phyloP scores from a whole-genome alignment of 2,113 vertebrate species.

The Hippocampus comes region DNA sequence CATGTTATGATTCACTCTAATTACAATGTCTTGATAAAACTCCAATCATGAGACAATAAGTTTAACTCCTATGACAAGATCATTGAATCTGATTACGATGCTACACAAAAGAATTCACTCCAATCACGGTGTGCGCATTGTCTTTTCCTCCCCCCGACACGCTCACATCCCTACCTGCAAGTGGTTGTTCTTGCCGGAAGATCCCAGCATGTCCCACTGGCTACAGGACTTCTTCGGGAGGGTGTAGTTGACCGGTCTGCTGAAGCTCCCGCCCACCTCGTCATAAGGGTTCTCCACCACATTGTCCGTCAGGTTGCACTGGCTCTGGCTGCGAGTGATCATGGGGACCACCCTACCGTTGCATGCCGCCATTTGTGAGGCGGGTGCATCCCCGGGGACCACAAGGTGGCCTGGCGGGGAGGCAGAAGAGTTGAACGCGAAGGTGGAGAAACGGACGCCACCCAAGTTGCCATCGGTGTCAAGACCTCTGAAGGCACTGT shows the following conservation, averaged over 20 bases:
- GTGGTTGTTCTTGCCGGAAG: conserved; percentile 44
- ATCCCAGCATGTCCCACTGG: conserved; percentile 67
- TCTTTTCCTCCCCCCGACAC: too few relatives aligned
- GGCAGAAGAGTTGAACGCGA: conserved; percentile 28
- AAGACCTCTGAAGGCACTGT: conserved; percentile 53
- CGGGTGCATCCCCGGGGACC: conserved; percentile 34
- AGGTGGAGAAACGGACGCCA: conserved; percentile 41
- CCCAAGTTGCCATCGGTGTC: conserved; percentile 5
- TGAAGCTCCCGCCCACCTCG: conserved; percentile 36
- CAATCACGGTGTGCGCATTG: too few relatives aligned
- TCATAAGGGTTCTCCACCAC: conserved; percentile 54
- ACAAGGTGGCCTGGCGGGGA: conserved; percentile 46
- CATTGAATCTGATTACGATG: too few relatives aligned
- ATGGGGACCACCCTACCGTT: conserved; percentile 56
- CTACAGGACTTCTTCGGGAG: conserved; percentile 63
- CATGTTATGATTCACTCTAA: too few relatives aligned
- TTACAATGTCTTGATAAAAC: too few relatives aligned
- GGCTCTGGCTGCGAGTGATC: conserved; percentile 74
- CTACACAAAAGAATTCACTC: too few relatives aligned
- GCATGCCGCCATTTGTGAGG: neutral
- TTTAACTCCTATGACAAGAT: too few relatives aligned
- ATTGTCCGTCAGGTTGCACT: conserved; percentile 67
- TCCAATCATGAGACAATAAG: too few relatives aligned
- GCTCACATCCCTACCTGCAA: conserved; percentile 58
- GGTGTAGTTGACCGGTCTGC: conserved; percentile 23